A percentile compares a stretch with the other conserved stretches of the same genome.
Evolutionary conservation across 1,140 invertebrate genomes (phyloP).

Genomic region (Vanessa atalanta): DNA sequence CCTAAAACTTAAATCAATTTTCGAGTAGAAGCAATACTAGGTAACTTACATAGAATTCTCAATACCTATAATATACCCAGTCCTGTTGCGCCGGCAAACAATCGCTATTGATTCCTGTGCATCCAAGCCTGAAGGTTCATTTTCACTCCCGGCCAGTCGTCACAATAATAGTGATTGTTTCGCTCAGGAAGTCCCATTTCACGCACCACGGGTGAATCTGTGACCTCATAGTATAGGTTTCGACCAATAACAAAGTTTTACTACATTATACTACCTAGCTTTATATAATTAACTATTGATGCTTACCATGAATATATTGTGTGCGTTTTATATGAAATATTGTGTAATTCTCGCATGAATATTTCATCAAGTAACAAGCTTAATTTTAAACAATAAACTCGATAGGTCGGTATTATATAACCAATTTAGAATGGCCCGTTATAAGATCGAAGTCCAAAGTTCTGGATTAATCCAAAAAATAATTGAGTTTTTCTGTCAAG

Average conservation of each 20-base stretch:
- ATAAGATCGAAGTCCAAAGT: too few relatives aligned
- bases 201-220: conserved; percentile 53
- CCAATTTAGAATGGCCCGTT: too few relatives aligned
- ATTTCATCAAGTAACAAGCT: too few relatives aligned
- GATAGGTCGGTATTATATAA: too few relatives aligned
- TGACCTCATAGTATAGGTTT: conserved; percentile 26
- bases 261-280: neutral
- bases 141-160: conserved; percentile 52
- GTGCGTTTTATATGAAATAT: too few relatives aligned
- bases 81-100: conserved; percentile 50
- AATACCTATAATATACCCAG: neutral
- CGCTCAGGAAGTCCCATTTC: conserved; percentile 69
- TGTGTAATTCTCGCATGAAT: too few relatives aligned
- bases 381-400: too few relatives aligned
- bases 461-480: too few relatives aligned
- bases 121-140: conserved; percentile 72
- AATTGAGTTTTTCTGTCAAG: too few relatives aligned
- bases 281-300: too few relatives aligned
- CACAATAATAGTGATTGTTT: conserved; percentile 73
- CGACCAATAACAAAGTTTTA: conserved; percentile 5
- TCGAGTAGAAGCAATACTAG: too few relatives aligned
- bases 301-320: neutral
- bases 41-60: neutral
- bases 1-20: too few relatives aligned
- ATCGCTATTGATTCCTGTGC: conserved; percentile 70